phyloP scores from a whole-genome alignment of 1,140 invertebrate species.

The Mylabris phalerata region DNA sequence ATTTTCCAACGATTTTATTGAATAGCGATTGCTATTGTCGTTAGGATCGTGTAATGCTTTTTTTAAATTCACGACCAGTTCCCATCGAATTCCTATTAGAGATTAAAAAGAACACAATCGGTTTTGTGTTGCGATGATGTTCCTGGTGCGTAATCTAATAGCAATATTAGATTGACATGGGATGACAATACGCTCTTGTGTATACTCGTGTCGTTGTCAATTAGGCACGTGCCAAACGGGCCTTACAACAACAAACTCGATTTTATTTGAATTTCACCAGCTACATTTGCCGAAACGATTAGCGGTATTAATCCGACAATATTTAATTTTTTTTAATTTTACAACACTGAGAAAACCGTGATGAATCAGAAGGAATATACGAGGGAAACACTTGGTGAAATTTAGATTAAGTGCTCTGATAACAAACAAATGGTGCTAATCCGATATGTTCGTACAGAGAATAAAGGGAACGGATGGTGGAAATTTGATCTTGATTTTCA shows the following conservation, averaged over 20 bases:
- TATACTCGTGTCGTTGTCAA: constrained; percentile 39
- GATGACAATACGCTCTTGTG: constrained; percentile 36
- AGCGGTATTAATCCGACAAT: not conserved
- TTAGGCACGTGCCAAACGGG: constrained; percentile 31
- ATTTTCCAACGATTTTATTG: no score
- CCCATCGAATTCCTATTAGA: constrained; percentile 9
- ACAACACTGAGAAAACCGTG: not conserved
- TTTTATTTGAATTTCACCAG: no score
- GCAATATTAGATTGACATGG: constrained; percentile 39
- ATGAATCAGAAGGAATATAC: not conserved
- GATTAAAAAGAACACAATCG: constrained; percentile 16
- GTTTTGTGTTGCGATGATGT: constrained; percentile 27
- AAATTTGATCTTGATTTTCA: constrained; percentile 24
- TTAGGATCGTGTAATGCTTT: constrained; percentile 9
- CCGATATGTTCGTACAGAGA: constrained; percentile 11
- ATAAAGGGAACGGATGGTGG: constrained; percentile 18
- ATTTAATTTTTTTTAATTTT: not conserved
- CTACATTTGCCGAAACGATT: no score
- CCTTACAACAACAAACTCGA: constrained; percentile 14
- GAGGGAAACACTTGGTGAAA: not conserved
- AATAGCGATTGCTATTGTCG: no score
- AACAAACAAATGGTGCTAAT: constrained; percentile 25
- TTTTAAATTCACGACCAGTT: constrained; percentile 23
- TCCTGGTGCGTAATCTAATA: constrained; percentile 34
- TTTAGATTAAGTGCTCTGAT: constrained; percentile 30